phyloP scores from a whole-genome alignment of 2,113 vertebrate genomes.

The Cyprinodon tularosa region DNA sequence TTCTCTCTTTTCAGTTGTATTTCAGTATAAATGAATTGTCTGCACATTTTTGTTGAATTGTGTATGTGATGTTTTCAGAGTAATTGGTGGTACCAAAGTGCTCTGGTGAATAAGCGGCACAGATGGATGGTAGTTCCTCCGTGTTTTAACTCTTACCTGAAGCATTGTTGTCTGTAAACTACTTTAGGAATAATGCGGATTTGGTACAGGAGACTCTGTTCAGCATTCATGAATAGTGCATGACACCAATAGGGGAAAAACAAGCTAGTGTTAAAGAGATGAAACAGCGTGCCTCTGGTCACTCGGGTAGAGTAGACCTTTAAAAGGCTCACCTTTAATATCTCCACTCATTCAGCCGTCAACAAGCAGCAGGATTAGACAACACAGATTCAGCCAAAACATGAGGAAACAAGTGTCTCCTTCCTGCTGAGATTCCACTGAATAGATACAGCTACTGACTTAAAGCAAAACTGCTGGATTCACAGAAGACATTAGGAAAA shows the following conservation, averaged over 20 bases:
- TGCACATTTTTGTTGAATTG: no score
- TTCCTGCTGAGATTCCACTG: not conserved
- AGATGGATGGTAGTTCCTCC: no score
- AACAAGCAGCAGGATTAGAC: slow-evolving; percentile 17
- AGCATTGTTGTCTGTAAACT: not conserved
- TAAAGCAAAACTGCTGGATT: not conserved
- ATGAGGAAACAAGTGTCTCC: slow-evolving; percentile 18
- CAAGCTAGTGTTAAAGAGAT: not conserved
- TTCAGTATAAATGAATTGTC: no score
- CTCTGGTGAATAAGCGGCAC: no score
- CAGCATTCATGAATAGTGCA: not conserved
- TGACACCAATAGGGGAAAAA: not conserved
- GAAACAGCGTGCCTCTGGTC: not conserved
- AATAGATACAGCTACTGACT: not conserved
- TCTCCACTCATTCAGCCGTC: slow-evolving; percentile 57
- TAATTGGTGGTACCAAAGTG: no score
- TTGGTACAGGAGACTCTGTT: not conserved
- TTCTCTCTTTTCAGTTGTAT: no score
- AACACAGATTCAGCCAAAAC: slow-evolving; percentile 23
- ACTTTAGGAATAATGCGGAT: not conserved
- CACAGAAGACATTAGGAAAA: not conserved
- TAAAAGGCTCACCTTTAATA: slow-evolving; percentile 4
- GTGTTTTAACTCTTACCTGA: not conserved
- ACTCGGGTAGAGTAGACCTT: not conserved
- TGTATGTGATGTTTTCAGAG: no score